Base-by-base conservation (phyloP, 1,140 invertebrate species). In the Aphis gossypii region DNA sequence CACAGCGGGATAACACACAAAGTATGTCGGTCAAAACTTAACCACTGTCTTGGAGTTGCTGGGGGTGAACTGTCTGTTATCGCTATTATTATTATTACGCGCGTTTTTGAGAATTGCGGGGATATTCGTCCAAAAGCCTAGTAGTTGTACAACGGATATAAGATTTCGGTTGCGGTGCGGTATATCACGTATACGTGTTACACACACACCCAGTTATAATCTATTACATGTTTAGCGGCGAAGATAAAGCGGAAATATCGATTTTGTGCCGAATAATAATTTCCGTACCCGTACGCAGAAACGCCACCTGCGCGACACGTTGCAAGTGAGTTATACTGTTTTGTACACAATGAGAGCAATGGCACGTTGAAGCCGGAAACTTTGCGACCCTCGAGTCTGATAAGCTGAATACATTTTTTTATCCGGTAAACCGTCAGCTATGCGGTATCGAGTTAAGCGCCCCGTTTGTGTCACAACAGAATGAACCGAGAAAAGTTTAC, bases 201-300 rank as follows among this genome's bases (percentile, higher is more conserved):
- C 38, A 44, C 7, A 41, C 21, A 38, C 7, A 86, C 6, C n/a
- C 11, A n/a, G 25, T 14, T 87, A n/a, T 87, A 46, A 87, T 87
- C 84, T 87, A 87, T 84, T 84, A 48, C 44, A 51, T 23, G 86
- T 89, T 89, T 54, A 89, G 44, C 48, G 9, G n/a, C 21, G 23
- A 89, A 89, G 35, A 48, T 51, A 56, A 89, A 21, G 51, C 48
- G 48, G 48, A 35, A 54, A n/a, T 38, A 89, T 89, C 88, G 51
- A 89, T 89, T 89, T 89, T 25, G 23, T 89, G 38, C 20, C 9
- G 88, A 54, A 89, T 54, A 89, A 35, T 89, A 89, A 35, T 89
- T 89, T 56, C 48, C 21, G 87, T 38, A 54, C n/a, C 48, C 21
- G 87, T 23, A 54, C n/a, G 30, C n/a, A 38, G 38, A 30, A 54